phyloP scores from a whole-genome alignment of 2,113 vertebrate genomes.

The Spermophilus dauricus region DNA sequence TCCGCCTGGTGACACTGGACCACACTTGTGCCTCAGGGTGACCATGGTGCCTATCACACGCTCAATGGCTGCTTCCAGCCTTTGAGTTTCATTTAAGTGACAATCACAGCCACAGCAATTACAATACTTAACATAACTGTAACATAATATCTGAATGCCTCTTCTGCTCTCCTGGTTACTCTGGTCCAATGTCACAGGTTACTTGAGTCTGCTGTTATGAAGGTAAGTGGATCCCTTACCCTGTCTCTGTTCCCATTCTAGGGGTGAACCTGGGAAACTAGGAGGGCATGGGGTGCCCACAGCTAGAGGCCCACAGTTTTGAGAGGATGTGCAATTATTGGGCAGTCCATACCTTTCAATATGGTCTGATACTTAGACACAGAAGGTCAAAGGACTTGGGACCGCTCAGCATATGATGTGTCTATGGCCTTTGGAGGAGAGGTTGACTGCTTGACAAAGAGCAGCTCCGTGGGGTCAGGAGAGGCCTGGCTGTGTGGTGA shows the following conservation, averaged over 20 bases:
- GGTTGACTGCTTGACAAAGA: background rate
- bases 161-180: background rate
- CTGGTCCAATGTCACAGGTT: background rate
- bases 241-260: fast-evolving
- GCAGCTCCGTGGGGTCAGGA: background rate
- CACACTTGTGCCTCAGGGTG: fast-evolving
- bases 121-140: background rate
- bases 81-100: background rate
- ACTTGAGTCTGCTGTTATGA: fast-evolving
- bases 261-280: background rate
- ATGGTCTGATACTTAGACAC: background rate
- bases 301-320: background rate
- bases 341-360: background rate
- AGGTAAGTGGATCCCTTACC: fast-evolving
- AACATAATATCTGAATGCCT: background rate
- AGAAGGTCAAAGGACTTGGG: background rate
- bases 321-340: background rate
- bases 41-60: fast-evolving
- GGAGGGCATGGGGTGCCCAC: fast-evolving
- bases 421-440: background rate
- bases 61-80: background rate
- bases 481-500: background rate
- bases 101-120: background rate
- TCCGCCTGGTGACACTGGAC: background rate
- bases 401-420: fast-evolving